Conservation (phyloP, 92 coral and sea anemone genomes). For the Montipora capitata region DNA sequence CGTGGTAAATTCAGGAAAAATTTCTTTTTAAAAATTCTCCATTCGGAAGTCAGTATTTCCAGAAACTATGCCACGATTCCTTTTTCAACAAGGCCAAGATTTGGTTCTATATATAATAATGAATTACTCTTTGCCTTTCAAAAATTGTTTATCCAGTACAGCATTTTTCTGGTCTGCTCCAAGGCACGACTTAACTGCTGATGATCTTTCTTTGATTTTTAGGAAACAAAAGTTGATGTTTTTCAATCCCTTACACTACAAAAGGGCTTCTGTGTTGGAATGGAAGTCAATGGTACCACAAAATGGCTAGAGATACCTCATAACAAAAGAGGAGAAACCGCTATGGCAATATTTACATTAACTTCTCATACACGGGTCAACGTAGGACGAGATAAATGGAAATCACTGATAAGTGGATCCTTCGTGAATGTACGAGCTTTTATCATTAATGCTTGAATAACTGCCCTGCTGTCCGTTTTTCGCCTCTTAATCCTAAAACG, state of each 20-base stretch:
- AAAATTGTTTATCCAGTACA: too few relatives aligned
- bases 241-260: not conserved
- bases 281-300: slow-evolving; percentile 24
- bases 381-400: not conserved
- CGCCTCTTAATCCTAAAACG: too few relatives aligned
- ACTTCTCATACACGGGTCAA: accelerated
- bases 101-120: too few relatives aligned
- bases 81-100: too few relatives aligned
- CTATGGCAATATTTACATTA: not conserved
- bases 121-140: too few relatives aligned
- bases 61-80: too few relatives aligned
- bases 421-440: slow-evolving; percentile 10
- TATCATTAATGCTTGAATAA: not conserved
- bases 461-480: too few relatives aligned
- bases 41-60: too few relatives aligned
- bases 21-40: too few relatives aligned
- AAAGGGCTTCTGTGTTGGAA: slow-evolving; percentile 43
- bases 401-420: slow-evolving; percentile 19
- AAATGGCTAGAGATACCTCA: slow-evolving; percentile 19
- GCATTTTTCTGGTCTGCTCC: too few relatives aligned
- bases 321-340: accelerated
- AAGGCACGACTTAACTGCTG: too few relatives aligned
- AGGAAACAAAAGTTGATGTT: slow-evolving; percentile 30
- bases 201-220: not conserved
- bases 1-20: too few relatives aligned